Conservation (phyloP, 1,140 invertebrate genomes). For the Pomacea maculata region DNA sequence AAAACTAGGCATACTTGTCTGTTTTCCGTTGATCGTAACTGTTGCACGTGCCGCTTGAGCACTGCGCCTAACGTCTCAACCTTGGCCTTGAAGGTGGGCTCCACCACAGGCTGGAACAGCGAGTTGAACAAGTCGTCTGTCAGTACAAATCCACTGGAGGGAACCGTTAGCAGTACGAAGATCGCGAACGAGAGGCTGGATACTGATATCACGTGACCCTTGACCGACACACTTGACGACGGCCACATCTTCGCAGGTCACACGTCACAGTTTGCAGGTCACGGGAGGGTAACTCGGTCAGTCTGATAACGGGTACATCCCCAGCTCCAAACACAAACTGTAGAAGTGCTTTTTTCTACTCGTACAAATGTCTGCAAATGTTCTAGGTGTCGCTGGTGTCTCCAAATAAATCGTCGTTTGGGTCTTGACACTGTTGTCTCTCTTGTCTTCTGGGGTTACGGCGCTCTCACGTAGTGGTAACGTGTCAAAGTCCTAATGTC, state of each 20-base stretch:
- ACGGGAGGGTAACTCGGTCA: too few relatives aligned
- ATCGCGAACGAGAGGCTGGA: background rate
- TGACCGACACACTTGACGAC: background rate
- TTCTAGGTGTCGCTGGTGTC: too few relatives aligned
- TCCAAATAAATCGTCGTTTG: too few relatives aligned
- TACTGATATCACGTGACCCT: background rate
- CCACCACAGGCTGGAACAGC: conserved; percentile 23
- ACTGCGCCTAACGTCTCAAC: conserved; percentile 70
- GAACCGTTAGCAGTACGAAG: background rate
- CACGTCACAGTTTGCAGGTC: background rate
- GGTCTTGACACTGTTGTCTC: too few relatives aligned
- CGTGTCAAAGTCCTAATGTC: too few relatives aligned
- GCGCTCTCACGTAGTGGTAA: too few relatives aligned
- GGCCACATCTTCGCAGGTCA: background rate
- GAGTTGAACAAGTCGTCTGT: conserved; percentile 30
- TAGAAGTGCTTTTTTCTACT: too few relatives aligned
- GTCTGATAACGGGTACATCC: background rate
- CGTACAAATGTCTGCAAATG: too few relatives aligned
- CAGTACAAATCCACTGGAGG: background rate
- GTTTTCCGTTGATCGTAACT: conserved; percentile 54
- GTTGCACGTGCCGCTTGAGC: conserved; percentile 69
- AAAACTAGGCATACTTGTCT: conserved; percentile 44
- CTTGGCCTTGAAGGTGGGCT: conserved; percentile 64
- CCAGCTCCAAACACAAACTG: too few relatives aligned
- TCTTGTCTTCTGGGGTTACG: too few relatives aligned